Conservation (phyloP, 2,797 vertebrate genomes). For the Setipinna tenuifilis region DNA sequence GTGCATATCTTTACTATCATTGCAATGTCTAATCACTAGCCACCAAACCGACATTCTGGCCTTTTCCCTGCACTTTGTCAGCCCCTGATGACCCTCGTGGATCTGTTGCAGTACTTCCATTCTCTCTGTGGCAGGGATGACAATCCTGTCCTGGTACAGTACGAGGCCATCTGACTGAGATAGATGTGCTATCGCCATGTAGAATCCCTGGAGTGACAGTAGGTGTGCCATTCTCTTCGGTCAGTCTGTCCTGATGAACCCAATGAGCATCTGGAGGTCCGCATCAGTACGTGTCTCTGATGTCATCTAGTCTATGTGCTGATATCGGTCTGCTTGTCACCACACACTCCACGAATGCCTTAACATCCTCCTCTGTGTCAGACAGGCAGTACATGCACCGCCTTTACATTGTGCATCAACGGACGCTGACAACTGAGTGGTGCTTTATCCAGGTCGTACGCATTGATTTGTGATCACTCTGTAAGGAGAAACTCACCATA, state of each 20-base stretch:
- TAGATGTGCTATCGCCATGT: not conserved
- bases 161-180: not conserved
- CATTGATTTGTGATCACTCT: not conserved
- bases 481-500: slow-evolving; percentile 9
- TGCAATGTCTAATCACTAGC: no score
- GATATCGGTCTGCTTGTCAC: slow-evolving; percentile 16
- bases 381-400: no score
- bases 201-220: no score
- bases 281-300: not conserved
- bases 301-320: slow-evolving; percentile 8
- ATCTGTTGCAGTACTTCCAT: not conserved
- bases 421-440: no score
- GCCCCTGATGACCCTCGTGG: not conserved
- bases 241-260: not conserved
- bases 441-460: no score
- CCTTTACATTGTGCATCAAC: no score
- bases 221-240: no score
- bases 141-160: not conserved
- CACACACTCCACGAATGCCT: not conserved
- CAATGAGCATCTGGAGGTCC: not conserved
- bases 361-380: not conserved
- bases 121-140: not conserved
- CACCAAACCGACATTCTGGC: not conserved
- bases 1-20: no score
- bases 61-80: not conserved